Evolutionary conservation across 2,797 vertebrate genomes (phyloP), one percentile per base, ranked within the genome.

Genomic region (Sandelia bainsii): DNA sequence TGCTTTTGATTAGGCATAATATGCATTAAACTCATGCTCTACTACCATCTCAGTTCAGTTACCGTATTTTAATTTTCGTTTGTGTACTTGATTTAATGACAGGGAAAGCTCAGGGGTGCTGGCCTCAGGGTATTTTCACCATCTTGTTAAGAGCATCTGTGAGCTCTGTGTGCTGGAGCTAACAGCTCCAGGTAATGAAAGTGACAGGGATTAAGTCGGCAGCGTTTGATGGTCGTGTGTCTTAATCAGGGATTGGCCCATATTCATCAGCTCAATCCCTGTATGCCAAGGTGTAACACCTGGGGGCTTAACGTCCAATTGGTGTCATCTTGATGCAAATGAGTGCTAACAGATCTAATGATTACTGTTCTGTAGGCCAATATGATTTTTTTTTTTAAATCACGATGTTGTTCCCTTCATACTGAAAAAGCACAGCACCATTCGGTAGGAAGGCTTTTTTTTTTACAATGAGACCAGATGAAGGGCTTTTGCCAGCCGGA

Each of bases 211-310:
- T 93, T 91, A 90, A 29, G 63, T 75, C 71, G 3, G 53, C 83
- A 4, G 66, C 27, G 72, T 79, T 76, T 89, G 80, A 83, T 49
- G 79, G 70, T 54, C 3, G 39, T 56, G 59, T 64, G 72, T 70
- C 74, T 79, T 92, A 92, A 94, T 92, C 91, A 32, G 79, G 83
- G 90, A 93, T 94, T 93, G 89, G 72, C 88, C 91, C 90, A 93
- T 79, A 91, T 94, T 88, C 49, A 20, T 23, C 64, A 0, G 50
- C 64, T 75, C 66, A 25, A 50, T 79, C 82, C 72, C 57, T 2
- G 51, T 62, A 83, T 27, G 25, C 72, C 50, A 54, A 91, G 85
- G 88, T 91, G 86, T 86, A 72, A 56, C 89, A 88, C 85, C 91
- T 87, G 85, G 23, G 75, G 74, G 82, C 51, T 83, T 68, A 75